phyloP scores from a whole-genome alignment of 2,888 invertebrate genomes.

The Cataglyphis albicans region DNA sequence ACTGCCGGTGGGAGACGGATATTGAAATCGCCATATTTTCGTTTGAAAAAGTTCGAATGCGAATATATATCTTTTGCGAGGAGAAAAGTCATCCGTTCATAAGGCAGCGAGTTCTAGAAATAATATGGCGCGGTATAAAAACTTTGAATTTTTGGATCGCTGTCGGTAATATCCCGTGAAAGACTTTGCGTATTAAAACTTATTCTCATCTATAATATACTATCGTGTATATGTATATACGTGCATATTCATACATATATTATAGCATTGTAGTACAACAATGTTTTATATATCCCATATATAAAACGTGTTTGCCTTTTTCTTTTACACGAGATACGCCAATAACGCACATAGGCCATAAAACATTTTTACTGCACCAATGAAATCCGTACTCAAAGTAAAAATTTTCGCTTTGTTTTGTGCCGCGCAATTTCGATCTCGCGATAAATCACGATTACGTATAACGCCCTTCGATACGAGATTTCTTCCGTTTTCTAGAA shows the following conservation, averaged over 20 bases:
- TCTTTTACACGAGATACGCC: not conserved
- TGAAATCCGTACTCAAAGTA: conserved; percentile 33
- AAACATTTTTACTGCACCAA: conserved; percentile 37
- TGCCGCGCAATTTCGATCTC: conserved; percentile 6
- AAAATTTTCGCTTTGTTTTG: conserved; percentile 13
- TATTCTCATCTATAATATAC: not conserved
- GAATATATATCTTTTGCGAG: conserved; percentile 57
- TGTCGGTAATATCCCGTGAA: not conserved
- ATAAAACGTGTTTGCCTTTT: not conserved
- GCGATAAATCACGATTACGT: conserved; percentile 44
- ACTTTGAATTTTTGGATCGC: conserved; percentile 15
- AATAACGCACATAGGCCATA: not conserved
- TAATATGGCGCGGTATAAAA: not conserved
- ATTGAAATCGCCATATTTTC: conserved; percentile 68
- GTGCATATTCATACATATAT: not conserved
- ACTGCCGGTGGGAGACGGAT: conserved; percentile 57
- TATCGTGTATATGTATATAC: not conserved
- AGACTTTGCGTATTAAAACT: not conserved
- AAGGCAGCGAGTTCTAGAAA: conserved; percentile 23
- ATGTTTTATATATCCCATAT: not conserved
- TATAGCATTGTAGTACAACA: not conserved
- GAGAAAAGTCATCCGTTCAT: conserved; percentile 43
- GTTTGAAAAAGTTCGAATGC: conserved; percentile 63
- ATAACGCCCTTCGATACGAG: not conserved
- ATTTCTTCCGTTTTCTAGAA: not conserved